phyloP scores from a whole-genome alignment of 2,113 vertebrate species.

The Callocephalon fimbriatum region DNA sequence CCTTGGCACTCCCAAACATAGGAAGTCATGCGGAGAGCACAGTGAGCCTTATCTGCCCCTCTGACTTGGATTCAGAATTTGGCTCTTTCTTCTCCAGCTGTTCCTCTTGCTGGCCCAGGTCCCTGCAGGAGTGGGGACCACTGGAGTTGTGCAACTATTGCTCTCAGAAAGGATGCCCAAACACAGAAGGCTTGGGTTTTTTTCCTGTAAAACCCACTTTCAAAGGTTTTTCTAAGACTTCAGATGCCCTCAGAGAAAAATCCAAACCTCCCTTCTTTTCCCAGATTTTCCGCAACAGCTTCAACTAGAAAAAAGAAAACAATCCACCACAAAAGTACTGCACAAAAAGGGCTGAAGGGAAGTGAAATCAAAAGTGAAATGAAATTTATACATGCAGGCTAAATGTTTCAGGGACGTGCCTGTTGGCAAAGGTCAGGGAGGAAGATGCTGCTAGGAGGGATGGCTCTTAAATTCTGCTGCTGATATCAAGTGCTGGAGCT shows the following conservation, averaged over 20 bases:
- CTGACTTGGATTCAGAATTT: neutral
- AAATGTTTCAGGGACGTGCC: neutral
- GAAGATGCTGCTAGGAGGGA: neutral
- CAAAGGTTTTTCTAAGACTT: neutral
- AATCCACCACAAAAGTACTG: neutral
- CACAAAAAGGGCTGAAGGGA: neutral
- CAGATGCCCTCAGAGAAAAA: neutral
- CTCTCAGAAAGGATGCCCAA: neutral
- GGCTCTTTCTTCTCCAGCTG: neutral
- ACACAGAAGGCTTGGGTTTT: neutral
- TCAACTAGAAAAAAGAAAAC: neutral
- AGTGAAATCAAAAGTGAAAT: neutral
- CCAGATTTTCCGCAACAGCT: neutral
- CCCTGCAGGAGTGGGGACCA: neutral
- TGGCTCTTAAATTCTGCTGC: neutral
- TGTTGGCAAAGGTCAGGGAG: neutral
- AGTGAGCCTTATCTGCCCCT: fast-evolving
- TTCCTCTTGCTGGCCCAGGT: neutral
- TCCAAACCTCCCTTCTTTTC: neutral
- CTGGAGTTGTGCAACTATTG: fast-evolving
- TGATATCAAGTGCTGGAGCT: neutral
- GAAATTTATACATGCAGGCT: neutral
- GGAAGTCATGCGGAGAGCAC: fast-evolving
- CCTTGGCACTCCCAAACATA: fast-evolving
- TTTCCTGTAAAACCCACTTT: neutral